Percentiles rank a stretch among this genome's conserved stretches.
Evolutionary conservation across 2,797 vertebrate genomes (phyloP).

Genomic region (Rhinoraja longicauda): DNA sequence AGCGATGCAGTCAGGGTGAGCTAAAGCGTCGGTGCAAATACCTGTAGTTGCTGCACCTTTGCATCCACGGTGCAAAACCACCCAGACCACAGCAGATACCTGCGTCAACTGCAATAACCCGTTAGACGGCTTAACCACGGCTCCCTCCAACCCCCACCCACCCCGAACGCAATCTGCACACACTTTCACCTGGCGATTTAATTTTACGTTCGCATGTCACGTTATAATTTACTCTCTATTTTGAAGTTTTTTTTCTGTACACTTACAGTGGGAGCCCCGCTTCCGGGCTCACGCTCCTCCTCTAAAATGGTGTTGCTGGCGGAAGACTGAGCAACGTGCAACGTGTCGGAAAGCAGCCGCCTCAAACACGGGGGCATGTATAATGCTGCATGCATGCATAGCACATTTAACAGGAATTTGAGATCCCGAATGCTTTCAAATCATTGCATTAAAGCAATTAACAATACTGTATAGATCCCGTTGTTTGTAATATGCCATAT

Average conservation of each 20-base stretch:
- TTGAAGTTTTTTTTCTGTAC: neutral
- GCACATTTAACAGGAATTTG: neutral
- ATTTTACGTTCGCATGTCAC: too few species aligned
- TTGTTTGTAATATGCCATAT: neutral
- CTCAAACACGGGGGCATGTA: too few species aligned
- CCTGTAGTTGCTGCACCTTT: neutral
- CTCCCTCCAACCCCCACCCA: neutral
- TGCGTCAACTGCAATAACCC: neutral
- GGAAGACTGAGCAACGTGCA: too few species aligned
- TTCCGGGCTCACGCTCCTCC: neutral
- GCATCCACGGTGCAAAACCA: neutral
- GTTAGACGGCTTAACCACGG: neutral
- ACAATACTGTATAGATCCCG: neutral
- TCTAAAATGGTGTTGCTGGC: neutral
- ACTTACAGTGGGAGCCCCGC: neutral
- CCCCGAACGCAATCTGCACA: neutral
- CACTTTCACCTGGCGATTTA: neutral
- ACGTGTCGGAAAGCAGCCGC: too few species aligned
- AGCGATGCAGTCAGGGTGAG: too few species aligned
- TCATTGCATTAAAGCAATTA: neutral
- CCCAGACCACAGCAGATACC: neutral
- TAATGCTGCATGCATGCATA: neutral
- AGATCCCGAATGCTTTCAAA: neutral
- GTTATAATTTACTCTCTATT: neutral
- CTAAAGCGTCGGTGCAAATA: too few species aligned